Evolutionary conservation across 2,797 vertebrate species (phyloP).

Genomic region (Prionace glauca): DNA sequence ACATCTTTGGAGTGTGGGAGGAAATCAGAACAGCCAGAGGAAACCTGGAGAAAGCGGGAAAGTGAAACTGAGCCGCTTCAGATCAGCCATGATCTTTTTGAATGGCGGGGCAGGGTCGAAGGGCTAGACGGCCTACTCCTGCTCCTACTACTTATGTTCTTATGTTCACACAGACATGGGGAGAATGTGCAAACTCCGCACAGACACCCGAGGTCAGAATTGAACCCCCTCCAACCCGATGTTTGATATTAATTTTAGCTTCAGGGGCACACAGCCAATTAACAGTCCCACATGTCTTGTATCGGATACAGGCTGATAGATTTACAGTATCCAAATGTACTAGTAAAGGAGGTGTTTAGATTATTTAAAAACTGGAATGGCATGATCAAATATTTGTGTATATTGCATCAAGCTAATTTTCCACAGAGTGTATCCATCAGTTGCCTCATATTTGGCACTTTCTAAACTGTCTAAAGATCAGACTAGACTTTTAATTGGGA

Average conservation of each 20-base stretch:
- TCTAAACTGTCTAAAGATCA: not conserved
- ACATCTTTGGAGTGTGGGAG: too few relatives aligned
- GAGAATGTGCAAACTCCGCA: too few relatives aligned
- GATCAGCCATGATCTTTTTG: too few relatives aligned
- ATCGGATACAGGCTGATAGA: not conserved
- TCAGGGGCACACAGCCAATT: not conserved
- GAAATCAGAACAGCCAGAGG: too few relatives aligned
- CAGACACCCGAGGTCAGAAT: too few relatives aligned
- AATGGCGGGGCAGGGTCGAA: too few relatives aligned
- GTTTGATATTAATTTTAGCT: not conserved
- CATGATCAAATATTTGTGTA: not conserved
- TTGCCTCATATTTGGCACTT: not conserved
- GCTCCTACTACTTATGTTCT: too few relatives aligned
- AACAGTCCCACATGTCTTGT: not conserved
- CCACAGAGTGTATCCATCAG: not conserved
- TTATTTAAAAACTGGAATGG: not conserved
- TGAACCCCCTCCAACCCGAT: too few relatives aligned
- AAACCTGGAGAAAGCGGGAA: too few relatives aligned
- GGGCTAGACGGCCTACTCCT: too few relatives aligned
- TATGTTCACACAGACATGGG: too few relatives aligned
- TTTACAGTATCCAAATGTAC: not conserved
- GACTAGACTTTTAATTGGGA: conserved; percentile 11
- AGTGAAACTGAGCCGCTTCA: too few relatives aligned
- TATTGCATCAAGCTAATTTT: conserved; percentile 1
- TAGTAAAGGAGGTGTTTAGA: not conserved